These are phyloP conservation scores for Leptopilina syphax DNA, from an alignment of 2,888 invertebrate species.

Conservation along the genomic window DNA sequence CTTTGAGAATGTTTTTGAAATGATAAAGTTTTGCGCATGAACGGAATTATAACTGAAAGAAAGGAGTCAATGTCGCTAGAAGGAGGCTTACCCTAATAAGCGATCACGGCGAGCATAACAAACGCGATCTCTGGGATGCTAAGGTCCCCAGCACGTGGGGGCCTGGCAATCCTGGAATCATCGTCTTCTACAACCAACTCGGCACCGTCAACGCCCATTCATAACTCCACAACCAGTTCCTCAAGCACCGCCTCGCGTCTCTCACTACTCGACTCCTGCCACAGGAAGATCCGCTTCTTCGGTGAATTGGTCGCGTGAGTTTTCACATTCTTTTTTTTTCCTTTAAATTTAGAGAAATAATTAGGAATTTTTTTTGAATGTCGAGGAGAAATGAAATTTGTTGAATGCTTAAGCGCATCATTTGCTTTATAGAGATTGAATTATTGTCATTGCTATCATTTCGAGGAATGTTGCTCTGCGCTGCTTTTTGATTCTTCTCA, in stretches of 20 bases:
- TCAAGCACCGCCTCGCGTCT: constrained; percentile 76
- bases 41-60: background rate
- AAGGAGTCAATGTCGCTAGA: constrained; percentile 3
- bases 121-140: constrained; percentile 64
- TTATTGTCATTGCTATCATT: background rate
- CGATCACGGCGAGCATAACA: constrained; percentile 50
- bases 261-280: constrained; percentile 85
- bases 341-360: constrained; percentile 30
- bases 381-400: constrained; percentile 24
- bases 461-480: background rate
- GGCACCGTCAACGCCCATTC: constrained; percentile 69
- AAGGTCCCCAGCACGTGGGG: constrained; percentile 68
- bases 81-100: constrained; percentile 11
- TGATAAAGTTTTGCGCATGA: constrained; percentile 6
- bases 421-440: background rate
- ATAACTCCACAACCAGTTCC: constrained; percentile 56
- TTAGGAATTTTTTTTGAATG: constrained; percentile 9
- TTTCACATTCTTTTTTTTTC: constrained; percentile 44
- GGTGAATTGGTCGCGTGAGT: constrained; percentile 87
- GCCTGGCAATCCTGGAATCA: constrained; percentile 55
- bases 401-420: background rate
- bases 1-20: background rate
- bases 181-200: constrained; percentile 64
- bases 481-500: background rate
- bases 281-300: constrained; percentile 85